Base-by-base conservation (phyloP, 1,140 invertebrate species). In the Tenebrio molitor region DNA sequence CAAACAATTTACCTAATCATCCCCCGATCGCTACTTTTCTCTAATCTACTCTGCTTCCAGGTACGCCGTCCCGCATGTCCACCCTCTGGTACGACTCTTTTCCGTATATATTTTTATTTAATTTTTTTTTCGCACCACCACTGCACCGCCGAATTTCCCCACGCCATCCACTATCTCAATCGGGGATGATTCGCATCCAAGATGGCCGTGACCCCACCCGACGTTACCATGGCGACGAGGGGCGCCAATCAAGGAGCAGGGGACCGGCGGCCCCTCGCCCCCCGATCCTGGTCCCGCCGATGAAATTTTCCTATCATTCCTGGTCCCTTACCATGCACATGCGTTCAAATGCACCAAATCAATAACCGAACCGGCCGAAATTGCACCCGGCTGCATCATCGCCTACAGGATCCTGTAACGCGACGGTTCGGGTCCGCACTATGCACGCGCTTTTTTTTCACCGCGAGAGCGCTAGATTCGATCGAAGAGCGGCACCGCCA, bases 171-270 rank as follows among this genome's bases (percentile, higher is more conserved):
- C 19, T 53, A 67, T 69, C 69, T 41, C 63, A 66, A 58, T 73
- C 71, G 34, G 71, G 74, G 76, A 70, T 66, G 73, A 71, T 72
- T 72, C 65, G 33, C 68, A 73, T 77, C 71, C 78, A 78, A 79
- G 76, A 76, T 79, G 79, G 77, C 79, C 74, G 76, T 78, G 76
- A 77, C 79, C 78, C 80, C 78, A 78, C 80, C 78, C 78, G 29
- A 7, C 71, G 81, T 81, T 74, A 72, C 79, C 75, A 81, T 80
- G 78, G 78, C 41, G 74, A 82, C 80, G 44, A 69, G 78, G 75
- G 75, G 74, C 66, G 73, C 76, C 78, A 77, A 76, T 79, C 73
- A 74, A 73, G 75, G 70, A 70, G 66, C 63, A 69, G 67, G 71
- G 50, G 21, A 39, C 15, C 65, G 68, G 21, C 58, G 44, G 4